Percentiles rank a stretch among this genome's conserved stretches.
phyloP scores from a whole-genome alignment of 2,113 vertebrate species.

The Ranitomeya imitator region DNA sequence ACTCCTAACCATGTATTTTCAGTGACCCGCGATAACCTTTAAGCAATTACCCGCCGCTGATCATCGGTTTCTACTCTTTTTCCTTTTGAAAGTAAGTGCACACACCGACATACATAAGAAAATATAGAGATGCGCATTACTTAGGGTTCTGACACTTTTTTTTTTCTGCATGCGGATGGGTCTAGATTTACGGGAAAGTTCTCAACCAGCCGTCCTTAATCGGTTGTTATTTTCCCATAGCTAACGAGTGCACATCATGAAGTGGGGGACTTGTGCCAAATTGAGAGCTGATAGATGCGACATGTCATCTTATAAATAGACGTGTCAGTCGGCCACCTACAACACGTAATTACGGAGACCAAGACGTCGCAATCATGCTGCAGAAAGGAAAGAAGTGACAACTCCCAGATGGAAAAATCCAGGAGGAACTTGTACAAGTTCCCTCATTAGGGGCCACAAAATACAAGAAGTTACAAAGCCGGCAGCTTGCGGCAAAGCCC shows the following conservation, averaged over 20 bases:
- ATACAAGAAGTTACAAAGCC: constrained; percentile 24
- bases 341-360: constrained; percentile 43
- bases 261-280: constrained; percentile 26
- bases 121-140: background rate
- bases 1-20: background rate
- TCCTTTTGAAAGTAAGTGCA: background rate
- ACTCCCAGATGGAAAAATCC: constrained; percentile 37
- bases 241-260: constrained; percentile 19
- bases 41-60: background rate
- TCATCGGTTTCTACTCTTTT: background rate
- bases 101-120: background rate
- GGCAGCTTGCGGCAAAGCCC: background rate
- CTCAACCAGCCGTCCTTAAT: background rate
- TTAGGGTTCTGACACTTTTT: background rate
- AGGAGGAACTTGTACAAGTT: constrained; percentile 24
- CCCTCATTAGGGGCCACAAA: constrained; percentile 39
- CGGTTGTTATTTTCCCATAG: constrained; percentile 44
- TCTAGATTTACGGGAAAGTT: background rate
- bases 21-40: background rate
- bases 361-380: background rate
- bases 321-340: constrained; percentile 48
- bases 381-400: constrained; percentile 40
- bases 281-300: constrained; percentile 16
- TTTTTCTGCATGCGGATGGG: background rate
- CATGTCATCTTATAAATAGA: constrained; percentile 48